Evolutionary conservation across 1,140 invertebrate species (phyloP), one percentile per base, ranked within the genome.

Genomic region (Trichomalopsis sarcophagae): DNA sequence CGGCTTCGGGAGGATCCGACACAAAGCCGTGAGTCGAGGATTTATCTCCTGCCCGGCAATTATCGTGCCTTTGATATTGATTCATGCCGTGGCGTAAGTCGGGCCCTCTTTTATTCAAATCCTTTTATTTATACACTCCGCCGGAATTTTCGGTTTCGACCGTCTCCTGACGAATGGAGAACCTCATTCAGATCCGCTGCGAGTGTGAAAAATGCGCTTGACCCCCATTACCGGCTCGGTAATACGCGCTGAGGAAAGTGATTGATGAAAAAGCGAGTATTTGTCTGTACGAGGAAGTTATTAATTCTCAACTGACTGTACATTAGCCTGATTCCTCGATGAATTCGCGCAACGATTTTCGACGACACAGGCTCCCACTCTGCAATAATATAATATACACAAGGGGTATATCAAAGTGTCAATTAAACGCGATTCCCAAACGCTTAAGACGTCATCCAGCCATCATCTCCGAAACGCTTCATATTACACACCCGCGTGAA

Each of bases 21-120:
- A 55, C 47, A 55, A 77, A 55, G 75, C 75, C 30, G 75, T 30
- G 75, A 36, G 33, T 36, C 33, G 33, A 77, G 75, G 47, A 77
- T 77, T 50, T 77, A 77, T 77, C n/a, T 23, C 6, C 2, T 2
- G 23, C 9, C 21, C 33, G 75, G 40, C 75, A 75, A 75, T 75
- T 33, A 33, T 71, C 6, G 14, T 0, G 69, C 13, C 69, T 71
- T 36, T 33, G 13, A 30, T 13, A 30, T 71, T 27, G 69, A 71
- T 71, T 71, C 69, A 40, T 75, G 21, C 5, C 11, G 36, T 21
- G 21, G 36, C 73, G 36, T 13, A 75, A 74, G 33, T 36, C 33
- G 33, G 0, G 71, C 71, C 2, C 27, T 33, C 27, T 27, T 27
- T 27, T 9, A 33, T 36, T 36, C 30, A 33, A 47, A 76, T 76